Evolutionary conservation across 2,113 vertebrate species (phyloP).

Genomic region (Cryptotis parvus): DNA sequence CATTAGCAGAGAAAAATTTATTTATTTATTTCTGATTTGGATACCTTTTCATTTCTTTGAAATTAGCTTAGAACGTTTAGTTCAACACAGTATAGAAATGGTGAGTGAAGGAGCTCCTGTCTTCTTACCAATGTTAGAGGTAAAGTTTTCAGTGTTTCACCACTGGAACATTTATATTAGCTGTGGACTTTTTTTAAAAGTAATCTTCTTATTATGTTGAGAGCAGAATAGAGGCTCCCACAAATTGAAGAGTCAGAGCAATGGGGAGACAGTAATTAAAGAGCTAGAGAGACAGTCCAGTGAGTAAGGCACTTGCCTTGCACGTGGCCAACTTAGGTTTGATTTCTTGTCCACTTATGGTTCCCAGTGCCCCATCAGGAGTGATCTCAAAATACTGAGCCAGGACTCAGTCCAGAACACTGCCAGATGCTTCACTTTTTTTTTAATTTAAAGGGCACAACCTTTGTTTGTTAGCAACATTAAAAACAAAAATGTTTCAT

Average conservation of each 20-base stretch:
- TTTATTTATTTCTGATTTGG: conserved; percentile 2
- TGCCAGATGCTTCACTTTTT: too few relatives aligned
- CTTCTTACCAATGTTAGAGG: neutral
- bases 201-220: neutral
- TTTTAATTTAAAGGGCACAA: neutral
- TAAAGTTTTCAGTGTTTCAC: neutral
- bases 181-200: neutral
- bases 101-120: neutral
- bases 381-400: too few relatives aligned
- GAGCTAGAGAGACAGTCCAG: too few relatives aligned
- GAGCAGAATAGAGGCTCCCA: neutral
- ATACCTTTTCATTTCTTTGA: neutral
- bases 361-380: too few relatives aligned
- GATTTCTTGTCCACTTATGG: too few relatives aligned
- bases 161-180: neutral
- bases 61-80: neutral
- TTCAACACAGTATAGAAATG: neutral
- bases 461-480: neutral
- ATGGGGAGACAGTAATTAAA: neutral
- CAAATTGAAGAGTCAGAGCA: neutral
- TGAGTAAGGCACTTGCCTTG: too few relatives aligned
- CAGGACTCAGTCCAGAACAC: too few relatives aligned
- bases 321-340: too few relatives aligned
- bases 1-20: neutral
- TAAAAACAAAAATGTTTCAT: neutral